Percentiles rank a stretch among this genome's conserved stretches.
phyloP scores from a whole-genome alignment of 35 echinoderm and acorn worm species.

The Stichopus chloronotus region DNA sequence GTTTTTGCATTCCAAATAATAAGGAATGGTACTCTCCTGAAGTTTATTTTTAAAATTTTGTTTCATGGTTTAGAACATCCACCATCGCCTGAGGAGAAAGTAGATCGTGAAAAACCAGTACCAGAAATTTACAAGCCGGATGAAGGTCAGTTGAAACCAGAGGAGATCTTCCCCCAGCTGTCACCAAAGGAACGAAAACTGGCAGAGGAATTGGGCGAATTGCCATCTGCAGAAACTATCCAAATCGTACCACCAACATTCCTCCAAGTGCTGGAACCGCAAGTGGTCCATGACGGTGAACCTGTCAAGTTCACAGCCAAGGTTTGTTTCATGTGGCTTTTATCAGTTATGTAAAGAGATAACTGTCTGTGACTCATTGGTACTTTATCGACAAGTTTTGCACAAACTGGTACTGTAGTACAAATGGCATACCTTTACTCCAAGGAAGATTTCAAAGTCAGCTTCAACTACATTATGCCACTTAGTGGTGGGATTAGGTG shows the following conservation, averaged over 20 bases:
- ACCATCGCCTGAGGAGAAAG: constrained; percentile 72
- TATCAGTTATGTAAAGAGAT: background rate
- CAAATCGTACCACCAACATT: constrained; percentile 77
- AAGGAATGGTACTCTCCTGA: no score
- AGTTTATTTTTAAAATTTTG: background rate
- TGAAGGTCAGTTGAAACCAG: constrained; percentile 57
- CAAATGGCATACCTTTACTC: background rate
- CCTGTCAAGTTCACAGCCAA: constrained; percentile 75
- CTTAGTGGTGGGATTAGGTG: no score
- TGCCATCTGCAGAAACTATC: constrained; percentile 48
- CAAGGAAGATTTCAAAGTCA: background rate
- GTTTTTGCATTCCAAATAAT: no score
- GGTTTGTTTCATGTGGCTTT: constrained; percentile 12
- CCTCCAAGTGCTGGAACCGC: constrained; percentile 69
- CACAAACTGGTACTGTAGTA: background rate
- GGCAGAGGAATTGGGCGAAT: constrained; percentile 67
- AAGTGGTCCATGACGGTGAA: constrained; percentile 71
- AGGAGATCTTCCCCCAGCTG: constrained; percentile 51
- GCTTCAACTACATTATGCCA: no score
- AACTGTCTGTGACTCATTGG: background rate
- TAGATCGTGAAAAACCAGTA: constrained; percentile 78
- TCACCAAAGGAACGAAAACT: constrained; percentile 74
- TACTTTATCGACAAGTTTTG: background rate
- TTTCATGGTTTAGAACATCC: constrained; percentile 55
- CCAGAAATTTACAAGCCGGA: constrained; percentile 27